Conservation (phyloP, 2,113 vertebrate species). For the Periophthalmus modestus region DNA sequence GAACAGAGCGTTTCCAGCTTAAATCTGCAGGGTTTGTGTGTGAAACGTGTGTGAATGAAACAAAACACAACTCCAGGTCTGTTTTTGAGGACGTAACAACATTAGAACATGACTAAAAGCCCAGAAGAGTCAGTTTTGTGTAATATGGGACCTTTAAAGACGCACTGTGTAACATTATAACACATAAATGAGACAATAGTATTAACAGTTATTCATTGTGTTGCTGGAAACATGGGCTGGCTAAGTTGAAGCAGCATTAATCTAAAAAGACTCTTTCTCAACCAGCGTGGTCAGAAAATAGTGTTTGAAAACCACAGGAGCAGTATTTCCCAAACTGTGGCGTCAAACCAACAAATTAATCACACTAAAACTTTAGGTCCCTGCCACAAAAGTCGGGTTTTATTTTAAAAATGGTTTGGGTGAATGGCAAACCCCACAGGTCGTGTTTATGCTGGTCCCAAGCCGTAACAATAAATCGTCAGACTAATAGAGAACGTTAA, state of each 20-base stretch:
- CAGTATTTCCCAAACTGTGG: conserved; percentile 1
- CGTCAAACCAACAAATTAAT: neutral
- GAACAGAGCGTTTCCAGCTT: too few relatives aligned
- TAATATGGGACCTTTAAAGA: neutral
- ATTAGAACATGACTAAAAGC: too few relatives aligned
- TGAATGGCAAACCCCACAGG: neutral
- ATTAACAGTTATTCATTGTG: neutral
- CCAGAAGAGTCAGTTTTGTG: too few relatives aligned
- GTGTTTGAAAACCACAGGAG: neutral
- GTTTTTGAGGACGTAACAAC: too few relatives aligned
- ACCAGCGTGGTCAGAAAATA: neutral
- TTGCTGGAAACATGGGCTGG: neutral
- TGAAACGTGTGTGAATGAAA: too few relatives aligned
- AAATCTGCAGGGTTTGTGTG: too few relatives aligned
- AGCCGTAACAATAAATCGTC: neutral
- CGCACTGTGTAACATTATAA: too few relatives aligned
- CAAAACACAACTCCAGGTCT: too few relatives aligned
- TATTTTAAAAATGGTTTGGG: neutral
- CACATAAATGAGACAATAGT: neutral
- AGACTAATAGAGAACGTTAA: neutral
- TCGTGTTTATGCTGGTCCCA: neutral
- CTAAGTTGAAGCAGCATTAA: neutral
- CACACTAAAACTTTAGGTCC: neutral
- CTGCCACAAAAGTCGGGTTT: neutral
- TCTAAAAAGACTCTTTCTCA: neutral